phyloP scores from a whole-genome alignment of 2,797 vertebrate species.

The Moxostoma hubbsi region DNA sequence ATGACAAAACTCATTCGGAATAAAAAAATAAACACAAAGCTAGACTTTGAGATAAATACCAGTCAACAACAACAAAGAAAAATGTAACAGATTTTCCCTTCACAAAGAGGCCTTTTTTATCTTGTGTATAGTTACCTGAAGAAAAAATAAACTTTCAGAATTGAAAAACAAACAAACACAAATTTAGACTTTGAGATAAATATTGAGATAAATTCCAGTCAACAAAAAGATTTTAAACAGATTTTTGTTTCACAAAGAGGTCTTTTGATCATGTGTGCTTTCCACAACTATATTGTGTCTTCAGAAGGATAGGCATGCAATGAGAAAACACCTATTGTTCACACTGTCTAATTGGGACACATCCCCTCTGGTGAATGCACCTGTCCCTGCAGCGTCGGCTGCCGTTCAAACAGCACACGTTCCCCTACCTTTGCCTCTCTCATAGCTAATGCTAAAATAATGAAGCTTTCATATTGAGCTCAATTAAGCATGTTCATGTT shows the following conservation, averaged over 20 bases:
- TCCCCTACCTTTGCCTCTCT: slow-evolving; percentile 67
- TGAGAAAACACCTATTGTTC: slow-evolving; percentile 74
- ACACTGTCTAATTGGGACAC: slow-evolving; percentile 79
- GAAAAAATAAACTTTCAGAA: no score
- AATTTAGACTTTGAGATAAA: neutral
- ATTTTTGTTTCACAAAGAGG: neutral
- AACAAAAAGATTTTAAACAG: neutral
- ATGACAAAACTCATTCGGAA: no score
- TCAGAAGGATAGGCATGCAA: slow-evolving; percentile 63
- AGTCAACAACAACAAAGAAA: no score
- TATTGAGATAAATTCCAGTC: neutral
- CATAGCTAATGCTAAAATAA: slow-evolving; percentile 78
- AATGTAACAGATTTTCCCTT: no score
- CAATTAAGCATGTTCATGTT: slow-evolving; percentile 70
- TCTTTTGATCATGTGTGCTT: slow-evolving; percentile 11
- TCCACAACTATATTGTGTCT: slow-evolving; percentile 7
- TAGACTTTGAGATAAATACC: no score
- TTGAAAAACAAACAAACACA: neutral
- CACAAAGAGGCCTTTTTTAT: no score
- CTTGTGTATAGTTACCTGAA: no score
- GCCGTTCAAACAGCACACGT: slow-evolving; percentile 67
- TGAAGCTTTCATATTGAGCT: slow-evolving; percentile 67
- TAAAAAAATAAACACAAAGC: no score
- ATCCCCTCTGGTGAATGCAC: slow-evolving; percentile 77
- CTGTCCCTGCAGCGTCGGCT: slow-evolving; percentile 76